Percentiles rank a stretch among this genome's conserved stretches.
phyloP scores from a whole-genome alignment of 2,888 invertebrate species.

The Drosophila villosipedis region DNA sequence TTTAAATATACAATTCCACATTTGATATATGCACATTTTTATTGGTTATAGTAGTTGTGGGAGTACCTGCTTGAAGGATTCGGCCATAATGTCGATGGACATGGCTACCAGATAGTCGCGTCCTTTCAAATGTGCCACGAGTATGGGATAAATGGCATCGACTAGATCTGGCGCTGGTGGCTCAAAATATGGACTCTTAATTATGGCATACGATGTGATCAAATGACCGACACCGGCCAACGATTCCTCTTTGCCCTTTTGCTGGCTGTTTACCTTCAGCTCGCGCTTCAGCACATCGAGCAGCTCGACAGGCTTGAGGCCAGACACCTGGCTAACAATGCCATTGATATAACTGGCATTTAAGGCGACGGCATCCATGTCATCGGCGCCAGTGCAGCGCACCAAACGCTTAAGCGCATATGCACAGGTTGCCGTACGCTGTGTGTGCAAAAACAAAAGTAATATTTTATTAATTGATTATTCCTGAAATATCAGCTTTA shows the following conservation, averaged over 20 bases:
- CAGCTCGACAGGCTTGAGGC: constrained; percentile 43
- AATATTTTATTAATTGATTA: background rate
- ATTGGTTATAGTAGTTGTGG: background rate
- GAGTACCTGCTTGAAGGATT: constrained; percentile 43
- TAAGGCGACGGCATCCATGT: constrained; percentile 32
- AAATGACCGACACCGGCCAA: constrained; percentile 64
- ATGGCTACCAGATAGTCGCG: constrained; percentile 57
- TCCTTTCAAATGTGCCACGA: constrained; percentile 48
- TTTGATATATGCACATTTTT: background rate
- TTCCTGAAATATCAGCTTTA: background rate
- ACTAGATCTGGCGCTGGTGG: constrained; percentile 26
- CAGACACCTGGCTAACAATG: constrained; percentile 42
- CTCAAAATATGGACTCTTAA: constrained; percentile 35
- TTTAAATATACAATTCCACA: background rate
- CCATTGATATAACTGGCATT: constrained; percentile 34
- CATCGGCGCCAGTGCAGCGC: constrained; percentile 66
- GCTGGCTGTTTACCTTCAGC: constrained; percentile 37
- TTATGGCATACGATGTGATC: constrained; percentile 36
- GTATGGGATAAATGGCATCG: constrained; percentile 35
- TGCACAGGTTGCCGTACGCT: constrained; percentile 55
- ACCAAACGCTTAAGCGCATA: constrained; percentile 59
- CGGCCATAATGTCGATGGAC: constrained; percentile 36
- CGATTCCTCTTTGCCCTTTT: constrained; percentile 59
- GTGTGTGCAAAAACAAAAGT: background rate
- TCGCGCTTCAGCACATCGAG: constrained; percentile 39